Evolutionary conservation across 35 echinoderm and acorn worm genomes (phyloP), one percentile per base, ranked within the genome.

Genomic region (Apostichopus parvimensis): DNA sequence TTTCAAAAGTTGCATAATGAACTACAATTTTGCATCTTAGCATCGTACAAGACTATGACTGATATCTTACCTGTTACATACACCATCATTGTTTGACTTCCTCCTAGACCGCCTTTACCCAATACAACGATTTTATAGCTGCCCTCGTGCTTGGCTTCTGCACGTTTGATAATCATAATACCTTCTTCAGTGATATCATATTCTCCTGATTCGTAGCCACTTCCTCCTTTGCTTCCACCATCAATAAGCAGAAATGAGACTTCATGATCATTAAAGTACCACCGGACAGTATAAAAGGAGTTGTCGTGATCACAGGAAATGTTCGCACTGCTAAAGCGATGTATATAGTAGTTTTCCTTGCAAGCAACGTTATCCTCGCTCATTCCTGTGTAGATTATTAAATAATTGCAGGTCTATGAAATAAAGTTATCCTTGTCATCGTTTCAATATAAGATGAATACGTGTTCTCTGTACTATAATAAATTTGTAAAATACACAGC

Each of bases 281-380:
- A 75, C 71, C 71, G 71, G 6, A 75, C 71, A 75, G 71, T 75
- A 8, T 75, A 75, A 75, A 75, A 75, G 7, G 71, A 75, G n/a
- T 20, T 18, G 71, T 14, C 71, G 8, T 75, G n/a, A 1, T 75
- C 17, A n/a, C 71, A 75, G 6, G 71, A 75, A 75, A 75, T 75
- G 71, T 7, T 75, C 20, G 13, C 71, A 18, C n/a, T 22, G 71
- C 14, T 75, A 18, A 24, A 75, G 20, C 71, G 71, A 22, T 75
- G 14, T n/a, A 75, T 18, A n/a, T 75, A 75, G 71, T 75, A 75
- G 17, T 18, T 75, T 75, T 75, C 71, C 71, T 75, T 18, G n/a
- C 71, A 75, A 20, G n/a, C 71, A 75, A 75, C 70, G 70, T 6
- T 22, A 14, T 75, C 71, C n/a, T 75, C 5, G 17, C 71, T 18